Evolutionary conservation across 2,888 invertebrate species (phyloP), one percentile per base, ranked within the genome.

Genomic region (Brachypalpus laphriformis): DNA sequence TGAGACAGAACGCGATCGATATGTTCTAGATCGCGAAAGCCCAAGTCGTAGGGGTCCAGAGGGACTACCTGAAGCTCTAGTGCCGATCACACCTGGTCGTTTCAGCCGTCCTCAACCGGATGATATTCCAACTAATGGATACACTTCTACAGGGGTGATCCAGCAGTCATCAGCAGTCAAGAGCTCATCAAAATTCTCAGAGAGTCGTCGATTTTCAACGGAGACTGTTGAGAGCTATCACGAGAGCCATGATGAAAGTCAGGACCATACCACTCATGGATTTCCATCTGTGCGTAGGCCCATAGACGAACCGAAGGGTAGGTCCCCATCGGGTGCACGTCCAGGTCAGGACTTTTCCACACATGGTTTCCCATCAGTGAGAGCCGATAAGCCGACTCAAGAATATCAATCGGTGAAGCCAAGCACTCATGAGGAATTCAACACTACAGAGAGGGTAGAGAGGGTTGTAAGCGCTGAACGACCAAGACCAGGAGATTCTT

Each of bases 171-270:
- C 88, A 7, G n/a, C n/a, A n/a, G n/a, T n/a, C n/a, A 90, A 88
- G 68, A 91, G 91, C 20, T 88, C 90, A 2, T 88, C 89, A 0
- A 90, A 91, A 40, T 91, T 90, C 47, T 91, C 91, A 0, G 85
- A 85, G 47, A 91, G 89, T 59, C 89, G 90, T n/a, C 90, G 90
- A 4, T 91, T 87, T 70, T 90, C 90, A 14, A 91, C 90, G 1
- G 91, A 91, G 68, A 91, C 90, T 14, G 88, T 90, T 16, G 89
- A 91, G 65, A 89, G 89, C 66, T 78, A 25, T 65, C 83, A 86
- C 0, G 75, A 71, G 16, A 54, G 31, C 11, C 72, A 54, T 25
- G 75, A 74, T 4, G 82, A 70, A 47, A 87, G 49, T 47, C 70
- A 86, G 47, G 90, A 89, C 31, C 88, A 88, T 22, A 87, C 88